Conservation (phyloP, 2,888 invertebrate species). For the Trichopoda pennipes region DNA sequence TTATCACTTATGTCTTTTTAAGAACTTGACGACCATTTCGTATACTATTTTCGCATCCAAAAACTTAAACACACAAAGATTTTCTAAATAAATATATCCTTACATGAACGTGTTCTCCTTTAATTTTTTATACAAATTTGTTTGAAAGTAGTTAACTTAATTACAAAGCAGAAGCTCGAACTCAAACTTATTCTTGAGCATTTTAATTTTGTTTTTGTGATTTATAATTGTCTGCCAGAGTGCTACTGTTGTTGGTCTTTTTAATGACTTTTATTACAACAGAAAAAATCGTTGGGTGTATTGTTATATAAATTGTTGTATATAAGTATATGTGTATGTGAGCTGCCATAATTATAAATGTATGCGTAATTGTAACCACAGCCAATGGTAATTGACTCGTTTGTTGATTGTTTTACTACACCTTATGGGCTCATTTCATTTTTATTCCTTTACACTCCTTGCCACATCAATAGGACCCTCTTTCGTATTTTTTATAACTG, state of each 20-base stretch:
- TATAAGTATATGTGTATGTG: conserved; percentile 7
- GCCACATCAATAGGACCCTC: too few species aligned
- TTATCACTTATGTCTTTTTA: conserved; percentile 38
- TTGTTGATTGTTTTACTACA: conserved; percentile 78
- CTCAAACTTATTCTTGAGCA: conserved; percentile 36
- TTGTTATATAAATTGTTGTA: conserved; percentile 12
- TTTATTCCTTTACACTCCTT: conserved; percentile 47
- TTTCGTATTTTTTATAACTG: too few species aligned
- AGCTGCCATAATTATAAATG: conserved; percentile 70
- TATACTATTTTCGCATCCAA: conserved; percentile 58
- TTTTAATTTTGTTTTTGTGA: conserved; percentile 39
- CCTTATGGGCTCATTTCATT: conserved; percentile 76
- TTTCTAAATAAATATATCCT: background rate
- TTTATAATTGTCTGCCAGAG: conserved; percentile 63
- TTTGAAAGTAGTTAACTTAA: conserved; percentile 57
- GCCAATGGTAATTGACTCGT: conserved; percentile 72
- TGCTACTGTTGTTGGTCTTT: conserved; percentile 49
- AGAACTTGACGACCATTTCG: conserved; percentile 66
- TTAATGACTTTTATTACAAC: conserved; percentile 62
- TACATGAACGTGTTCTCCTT: background rate
- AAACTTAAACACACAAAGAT: conserved; percentile 2
- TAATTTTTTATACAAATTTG: conserved; percentile 25
- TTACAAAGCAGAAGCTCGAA: conserved; percentile 40
- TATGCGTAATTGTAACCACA: conserved; percentile 70
- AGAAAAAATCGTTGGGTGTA: conserved; percentile 34